Evolutionary conservation across 2,888 invertebrate species (phyloP).

Genomic region (Drosophila birchii): DNA sequence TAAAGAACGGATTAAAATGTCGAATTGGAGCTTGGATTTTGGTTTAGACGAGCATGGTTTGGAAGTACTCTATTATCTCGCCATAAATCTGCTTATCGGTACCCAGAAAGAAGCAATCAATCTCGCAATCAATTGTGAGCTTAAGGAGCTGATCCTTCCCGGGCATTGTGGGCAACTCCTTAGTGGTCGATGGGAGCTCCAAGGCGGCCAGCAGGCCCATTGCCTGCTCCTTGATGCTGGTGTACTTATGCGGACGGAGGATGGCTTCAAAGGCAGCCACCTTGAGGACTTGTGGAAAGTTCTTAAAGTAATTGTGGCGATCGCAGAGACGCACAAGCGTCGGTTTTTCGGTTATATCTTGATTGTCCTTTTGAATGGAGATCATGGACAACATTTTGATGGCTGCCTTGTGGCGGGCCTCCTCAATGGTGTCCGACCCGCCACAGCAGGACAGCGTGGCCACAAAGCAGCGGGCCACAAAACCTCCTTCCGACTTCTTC

Average conservation of each 20-base stretch:
- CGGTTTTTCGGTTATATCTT: background rate
- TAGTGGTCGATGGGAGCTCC: slow-evolving; percentile 64
- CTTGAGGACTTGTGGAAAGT: slow-evolving; percentile 65
- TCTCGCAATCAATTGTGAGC: slow-evolving; percentile 73
- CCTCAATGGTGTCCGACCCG: slow-evolving; percentile 82
- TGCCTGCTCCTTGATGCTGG: slow-evolving; percentile 48
- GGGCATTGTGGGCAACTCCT: slow-evolving; percentile 6
- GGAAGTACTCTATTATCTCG: slow-evolving; percentile 73
- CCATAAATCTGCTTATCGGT: slow-evolving; percentile 59
- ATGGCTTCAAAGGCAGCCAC: slow-evolving; percentile 56
- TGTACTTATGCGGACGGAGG: slow-evolving; percentile 38
- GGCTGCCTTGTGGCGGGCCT: background rate
- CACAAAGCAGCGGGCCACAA: slow-evolving; percentile 78
- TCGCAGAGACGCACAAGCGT: slow-evolving; percentile 38
- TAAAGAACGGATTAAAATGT: background rate
- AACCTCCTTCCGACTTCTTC: slow-evolving; percentile 82
- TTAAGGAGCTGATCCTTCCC: slow-evolving; percentile 40
- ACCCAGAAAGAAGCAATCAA: slow-evolving; percentile 71
- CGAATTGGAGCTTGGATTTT: background rate
- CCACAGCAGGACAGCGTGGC: slow-evolving; percentile 37
- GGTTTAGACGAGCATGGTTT: slow-evolving; percentile 65
- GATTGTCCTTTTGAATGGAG: background rate
- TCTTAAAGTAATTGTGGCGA: slow-evolving; percentile 82
- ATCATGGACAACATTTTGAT: background rate
- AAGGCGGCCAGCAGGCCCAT: slow-evolving; percentile 65